These are phyloP conservation scores for Caenorhabditis parvicauda DNA, from an alignment of 2,888 invertebrate genomes.

Conservation along the genomic window DNA sequence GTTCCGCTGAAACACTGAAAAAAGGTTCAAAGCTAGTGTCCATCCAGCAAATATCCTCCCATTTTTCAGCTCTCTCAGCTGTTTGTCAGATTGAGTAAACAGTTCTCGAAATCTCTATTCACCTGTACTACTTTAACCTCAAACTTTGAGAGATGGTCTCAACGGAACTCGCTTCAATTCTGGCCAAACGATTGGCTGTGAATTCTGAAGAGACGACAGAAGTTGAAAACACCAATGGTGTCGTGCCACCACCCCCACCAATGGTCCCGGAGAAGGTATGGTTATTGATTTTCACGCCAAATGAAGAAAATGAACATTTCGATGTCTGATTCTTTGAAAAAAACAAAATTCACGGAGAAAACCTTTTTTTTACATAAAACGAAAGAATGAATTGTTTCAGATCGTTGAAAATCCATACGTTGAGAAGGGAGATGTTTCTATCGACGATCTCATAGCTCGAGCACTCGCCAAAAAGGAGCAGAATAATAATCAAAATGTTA, in stretches of 20 bases:
- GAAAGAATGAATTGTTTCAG: constrained; percentile 4
- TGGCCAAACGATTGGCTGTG: constrained; percentile 25
- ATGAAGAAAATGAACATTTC: no score
- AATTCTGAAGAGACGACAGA: constrained; percentile 3
- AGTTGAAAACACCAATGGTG: background rate
- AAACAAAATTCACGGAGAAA: no score
- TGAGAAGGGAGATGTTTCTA: constrained; percentile 23
- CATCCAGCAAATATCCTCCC: no score
- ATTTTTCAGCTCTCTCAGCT: no score
- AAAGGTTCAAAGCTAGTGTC: no score
- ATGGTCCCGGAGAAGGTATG: constrained; percentile 26
- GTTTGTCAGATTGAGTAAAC: no score
- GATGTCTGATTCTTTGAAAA: no score
- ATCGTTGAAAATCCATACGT: constrained; percentile 36
- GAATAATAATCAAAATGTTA: constrained; percentile 30
- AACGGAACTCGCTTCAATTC: constrained; percentile 35
- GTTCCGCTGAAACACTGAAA: no score
- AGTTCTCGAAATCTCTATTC: no score
- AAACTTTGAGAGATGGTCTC: no score
- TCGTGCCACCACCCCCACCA: constrained; percentile 25
- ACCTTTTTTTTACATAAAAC: background rate
- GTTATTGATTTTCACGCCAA: background rate
- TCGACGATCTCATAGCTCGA: constrained; percentile 41
- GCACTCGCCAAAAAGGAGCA: constrained; percentile 31
- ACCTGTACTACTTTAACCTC: no score